phyloP scores from a whole-genome alignment of 2,113 vertebrate species.

The Toxotes jaculatrix region DNA sequence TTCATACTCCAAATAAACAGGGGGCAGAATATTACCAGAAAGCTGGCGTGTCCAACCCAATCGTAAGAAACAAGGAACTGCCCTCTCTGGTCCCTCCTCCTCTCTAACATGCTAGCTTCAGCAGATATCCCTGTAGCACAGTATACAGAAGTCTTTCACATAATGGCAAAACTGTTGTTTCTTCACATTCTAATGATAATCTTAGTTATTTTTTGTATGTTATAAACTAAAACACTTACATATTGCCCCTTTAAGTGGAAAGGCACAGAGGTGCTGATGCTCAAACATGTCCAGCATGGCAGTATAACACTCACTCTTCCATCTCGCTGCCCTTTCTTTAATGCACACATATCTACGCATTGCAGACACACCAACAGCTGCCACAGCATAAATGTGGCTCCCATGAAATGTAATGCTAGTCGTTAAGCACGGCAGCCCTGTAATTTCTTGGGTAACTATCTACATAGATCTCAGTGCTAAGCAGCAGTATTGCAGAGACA shows the following conservation, averaged over 20 bases:
- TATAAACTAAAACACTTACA: too few species aligned
- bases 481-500: conserved; percentile 14
- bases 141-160: too few species aligned
- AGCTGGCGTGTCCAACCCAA: too few species aligned
- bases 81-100: too few species aligned
- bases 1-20: too few species aligned
- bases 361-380: conserved; percentile 19
- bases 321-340: conserved; percentile 3
- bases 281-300: conserved; percentile 27
- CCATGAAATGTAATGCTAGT: conserved; percentile 42
- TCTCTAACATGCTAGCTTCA: too few species aligned
- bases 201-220: too few species aligned
- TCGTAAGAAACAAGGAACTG: too few species aligned
- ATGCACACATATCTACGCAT: not conserved
- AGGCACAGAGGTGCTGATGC: conserved; percentile 13
- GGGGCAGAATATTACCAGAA: too few species aligned
- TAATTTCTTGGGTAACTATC: conserved; percentile 50
- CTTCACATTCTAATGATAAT: too few species aligned
- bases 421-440: conserved; percentile 26
- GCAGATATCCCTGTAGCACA: too few species aligned
- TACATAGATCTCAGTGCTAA: conserved; percentile 8
- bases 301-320: conserved; percentile 37
- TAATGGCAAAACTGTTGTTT: too few species aligned
- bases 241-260: not conserved
- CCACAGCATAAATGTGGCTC: conserved; percentile 35